phyloP scores from a whole-genome alignment of 1,140 invertebrate genomes.

The Heliconius hermathena region DNA sequence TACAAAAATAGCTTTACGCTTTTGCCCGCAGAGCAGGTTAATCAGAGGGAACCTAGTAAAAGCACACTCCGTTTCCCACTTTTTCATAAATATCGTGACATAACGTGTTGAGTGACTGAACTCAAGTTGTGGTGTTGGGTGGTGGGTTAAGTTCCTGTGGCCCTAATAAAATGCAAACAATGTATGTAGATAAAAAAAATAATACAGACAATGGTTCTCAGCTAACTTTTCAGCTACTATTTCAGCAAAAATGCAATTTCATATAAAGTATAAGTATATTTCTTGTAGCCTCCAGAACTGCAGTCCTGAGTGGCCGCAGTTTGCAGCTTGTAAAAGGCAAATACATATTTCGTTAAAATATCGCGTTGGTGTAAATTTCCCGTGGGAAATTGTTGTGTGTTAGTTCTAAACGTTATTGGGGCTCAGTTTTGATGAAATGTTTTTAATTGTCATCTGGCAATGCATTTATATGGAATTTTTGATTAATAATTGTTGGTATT shows the following conservation, averaged over 20 bases:
- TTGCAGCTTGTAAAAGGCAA: conserved; percentile 15
- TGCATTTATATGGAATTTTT: too few relatives aligned
- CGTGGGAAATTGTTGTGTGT: conserved; percentile 5
- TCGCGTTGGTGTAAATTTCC: conserved; percentile 15
- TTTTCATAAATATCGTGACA: not conserved
- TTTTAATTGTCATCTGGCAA: not conserved
- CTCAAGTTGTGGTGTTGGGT: not conserved
- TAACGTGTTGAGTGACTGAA: not conserved
- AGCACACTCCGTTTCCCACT: not conserved
- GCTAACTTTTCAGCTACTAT: not conserved
- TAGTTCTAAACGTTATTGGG: conserved; percentile 10
- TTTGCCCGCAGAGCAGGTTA: too few relatives aligned
- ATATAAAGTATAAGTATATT: not conserved
- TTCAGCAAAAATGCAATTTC: not conserved
- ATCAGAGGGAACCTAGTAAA: too few relatives aligned
- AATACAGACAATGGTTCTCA: not conserved
- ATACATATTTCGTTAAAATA: conserved; percentile 15
- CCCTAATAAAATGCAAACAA: too few relatives aligned
- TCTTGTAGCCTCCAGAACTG: not conserved
- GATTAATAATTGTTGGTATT: too few relatives aligned
- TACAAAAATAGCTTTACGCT: too few relatives aligned
- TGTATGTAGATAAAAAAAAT: not conserved
- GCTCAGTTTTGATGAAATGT: not conserved
- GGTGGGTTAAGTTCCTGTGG: too few relatives aligned
- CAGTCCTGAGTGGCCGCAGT: not conserved